A percentile compares a stretch with the other conserved stretches of the same genome.
Conservation (phyloP, 2,888 invertebrate species). For the Ornithoptera alexandrae region DNA sequence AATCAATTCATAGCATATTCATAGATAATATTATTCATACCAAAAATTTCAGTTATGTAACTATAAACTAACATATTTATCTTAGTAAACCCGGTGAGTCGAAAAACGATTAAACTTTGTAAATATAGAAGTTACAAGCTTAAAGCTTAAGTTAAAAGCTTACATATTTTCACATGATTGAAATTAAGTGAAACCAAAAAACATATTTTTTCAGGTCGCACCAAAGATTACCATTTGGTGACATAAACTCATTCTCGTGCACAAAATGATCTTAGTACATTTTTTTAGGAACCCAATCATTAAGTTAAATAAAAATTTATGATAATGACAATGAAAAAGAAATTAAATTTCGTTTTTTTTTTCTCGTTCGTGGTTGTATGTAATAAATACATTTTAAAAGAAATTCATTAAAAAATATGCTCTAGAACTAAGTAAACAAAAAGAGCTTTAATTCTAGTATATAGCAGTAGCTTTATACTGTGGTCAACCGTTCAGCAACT, state of each 20-base stretch:
- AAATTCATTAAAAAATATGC: too few species aligned
- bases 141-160: too few species aligned
- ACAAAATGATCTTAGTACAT: constrained; percentile 40
- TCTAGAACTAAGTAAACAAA: too few species aligned
- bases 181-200: constrained; percentile 69
- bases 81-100: constrained; percentile 32
- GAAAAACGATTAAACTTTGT: constrained; percentile 38
- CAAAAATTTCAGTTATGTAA: background rate
- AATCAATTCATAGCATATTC: background rate
- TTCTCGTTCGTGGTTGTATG: too few species aligned
- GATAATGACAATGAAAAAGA: too few species aligned
- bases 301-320: too few species aligned
- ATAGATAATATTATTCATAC: background rate
- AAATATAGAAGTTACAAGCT: constrained; percentile 55
- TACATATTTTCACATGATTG: constrained; percentile 61
- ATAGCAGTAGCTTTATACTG: too few species aligned
- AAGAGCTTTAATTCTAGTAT: too few species aligned
- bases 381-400: too few species aligned
- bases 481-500: too few species aligned
- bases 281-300: background rate
- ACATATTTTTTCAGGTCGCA: constrained; percentile 79
- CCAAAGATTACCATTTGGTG: constrained; percentile 79
- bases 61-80: background rate
- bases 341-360: too few species aligned
- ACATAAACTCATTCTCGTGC: constrained; percentile 64